A percentile compares a stretch with the other conserved stretches of the same genome.
phyloP scores from a whole-genome alignment of 2,113 vertebrate genomes.

The Willisornis vidua region DNA sequence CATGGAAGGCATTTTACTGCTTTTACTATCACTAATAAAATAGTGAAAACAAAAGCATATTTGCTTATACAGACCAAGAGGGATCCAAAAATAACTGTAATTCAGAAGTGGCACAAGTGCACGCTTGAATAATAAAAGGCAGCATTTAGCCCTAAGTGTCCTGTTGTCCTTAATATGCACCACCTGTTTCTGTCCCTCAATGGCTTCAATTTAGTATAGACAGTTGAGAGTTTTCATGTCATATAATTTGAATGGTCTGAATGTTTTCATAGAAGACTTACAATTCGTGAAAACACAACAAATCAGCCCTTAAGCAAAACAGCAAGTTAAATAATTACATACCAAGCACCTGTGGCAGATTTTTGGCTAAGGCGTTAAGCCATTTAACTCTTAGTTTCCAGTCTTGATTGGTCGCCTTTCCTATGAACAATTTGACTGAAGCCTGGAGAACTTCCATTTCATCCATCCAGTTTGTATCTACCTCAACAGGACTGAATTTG shows the following conservation, averaged over 20 bases:
- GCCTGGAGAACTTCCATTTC: constrained; percentile 80
- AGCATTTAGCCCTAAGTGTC: neutral
- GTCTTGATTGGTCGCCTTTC: constrained; percentile 89
- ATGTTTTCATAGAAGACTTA: neutral
- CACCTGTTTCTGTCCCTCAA: neutral
- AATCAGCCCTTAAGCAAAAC: neutral
- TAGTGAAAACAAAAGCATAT: neutral
- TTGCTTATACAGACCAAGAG: neutral
- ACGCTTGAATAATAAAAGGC: neutral
- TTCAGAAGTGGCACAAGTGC: neutral
- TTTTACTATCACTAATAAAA: neutral
- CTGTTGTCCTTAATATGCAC: neutral
- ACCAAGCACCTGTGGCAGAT: constrained; percentile 78
- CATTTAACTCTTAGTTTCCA: constrained; percentile 91
- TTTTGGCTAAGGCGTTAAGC: constrained; percentile 88
- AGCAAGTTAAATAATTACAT: constrained; percentile 24
- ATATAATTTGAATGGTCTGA: neutral
- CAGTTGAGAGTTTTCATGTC: neutral
- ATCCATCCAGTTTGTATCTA: constrained; percentile 74
- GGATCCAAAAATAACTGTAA: neutral
- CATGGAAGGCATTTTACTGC: neutral
- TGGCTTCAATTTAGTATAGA: neutral
- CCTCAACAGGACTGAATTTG: constrained; percentile 74
- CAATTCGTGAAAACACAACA: neutral
- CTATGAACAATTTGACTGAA: constrained; percentile 84